Evolutionary conservation across 2,797 vertebrate genomes (phyloP), one percentile per base, ranked within the genome.

Genomic region (Decapterus maruadsi): DNA sequence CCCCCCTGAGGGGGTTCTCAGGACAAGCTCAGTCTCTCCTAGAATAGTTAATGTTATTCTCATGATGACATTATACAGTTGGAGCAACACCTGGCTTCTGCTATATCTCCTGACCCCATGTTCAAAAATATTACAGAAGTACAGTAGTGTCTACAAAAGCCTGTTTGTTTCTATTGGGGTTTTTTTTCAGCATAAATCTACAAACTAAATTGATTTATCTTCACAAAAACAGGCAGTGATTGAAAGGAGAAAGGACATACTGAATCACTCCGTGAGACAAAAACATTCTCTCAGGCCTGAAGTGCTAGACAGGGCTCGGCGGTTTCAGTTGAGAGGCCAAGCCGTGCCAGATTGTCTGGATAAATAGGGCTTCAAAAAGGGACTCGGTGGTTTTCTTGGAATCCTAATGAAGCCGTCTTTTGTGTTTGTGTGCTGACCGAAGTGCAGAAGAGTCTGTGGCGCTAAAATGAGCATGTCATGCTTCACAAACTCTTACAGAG

Each of bases 361-460:
- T 90, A 94, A 94, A 95, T 83, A 88, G 78, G 36, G 78, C 89
- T 92, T 89, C 76, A 91, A 92, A 42, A 64, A 91, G 89, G 81
- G 83, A 83, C 82, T 50, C 42, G 0, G 78, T 20, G 48, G 60
- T 64, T 90, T 87, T 80, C 84, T 82, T 68, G 50, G 95, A 95
- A 95, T 96, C 87, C 91, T 94, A 95, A 96, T 95, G 93, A 95
- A 93, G 91, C 82, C 3, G 74, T 94, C 94, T 92, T 96, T 96
- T 96, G 95, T 95, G 71, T 84, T 89, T 87, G 84, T 92, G 83
- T 89, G 55, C 92, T 90, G 92, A 91, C 76, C 77, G 87, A 74
- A 85, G 75, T 77, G 17, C 45, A 48, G 16, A 48, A 19, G 76
- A 91, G 90, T 93, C 91, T 83, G 90, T 84, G 89, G 87, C 19